Evolutionary conservation across 1,140 invertebrate species (phyloP).

Genomic region (Thereuonema tuberculata): DNA sequence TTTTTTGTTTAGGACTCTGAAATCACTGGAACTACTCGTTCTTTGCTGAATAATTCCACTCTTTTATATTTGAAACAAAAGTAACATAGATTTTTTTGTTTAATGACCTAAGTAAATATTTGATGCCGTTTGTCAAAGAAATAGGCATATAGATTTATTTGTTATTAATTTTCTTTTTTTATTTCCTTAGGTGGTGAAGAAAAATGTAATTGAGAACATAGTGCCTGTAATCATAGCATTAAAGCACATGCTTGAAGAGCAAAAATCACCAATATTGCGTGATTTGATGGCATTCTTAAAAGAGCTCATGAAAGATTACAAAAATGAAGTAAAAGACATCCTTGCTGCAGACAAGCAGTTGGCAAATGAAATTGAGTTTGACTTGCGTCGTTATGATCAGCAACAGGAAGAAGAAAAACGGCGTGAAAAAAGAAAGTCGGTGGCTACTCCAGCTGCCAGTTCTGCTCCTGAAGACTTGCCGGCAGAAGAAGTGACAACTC

Average conservation of each 20-base stretch:
- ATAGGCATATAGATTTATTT: too few species aligned
- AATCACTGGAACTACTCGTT: too few species aligned
- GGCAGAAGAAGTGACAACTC: not conserved
- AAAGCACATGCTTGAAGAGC: slow-evolving; percentile 34
- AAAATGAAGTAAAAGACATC: slow-evolving; percentile 38
- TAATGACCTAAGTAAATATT: too few species aligned
- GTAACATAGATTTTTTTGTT: too few species aligned
- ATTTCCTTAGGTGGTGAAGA: slow-evolving; percentile 27
- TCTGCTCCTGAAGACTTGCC: not conserved
- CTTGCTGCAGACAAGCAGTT: slow-evolving; percentile 35
- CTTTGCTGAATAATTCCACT: too few species aligned
- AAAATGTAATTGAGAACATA: slow-evolving; percentile 41
- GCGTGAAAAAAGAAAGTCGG: slow-evolving; percentile 13
- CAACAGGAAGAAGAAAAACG: slow-evolving; percentile 20
- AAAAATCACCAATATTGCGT: slow-evolving; percentile 28
- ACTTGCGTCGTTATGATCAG: slow-evolving; percentile 31
- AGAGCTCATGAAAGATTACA: slow-evolving; percentile 42
- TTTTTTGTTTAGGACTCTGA: too few species aligned
- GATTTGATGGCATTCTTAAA: slow-evolving; percentile 35
- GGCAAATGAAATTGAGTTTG: slow-evolving; percentile 37
- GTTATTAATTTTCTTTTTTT: not conserved
- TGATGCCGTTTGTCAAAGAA: too few species aligned
- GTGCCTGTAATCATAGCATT: slow-evolving; percentile 42
- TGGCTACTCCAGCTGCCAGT: not conserved
- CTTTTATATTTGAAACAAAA: too few species aligned